Evolutionary conservation across 2,113 vertebrate genomes (phyloP), one percentile per base, ranked within the genome.

Genomic region (Poeciliopsis occidentalis): DNA sequence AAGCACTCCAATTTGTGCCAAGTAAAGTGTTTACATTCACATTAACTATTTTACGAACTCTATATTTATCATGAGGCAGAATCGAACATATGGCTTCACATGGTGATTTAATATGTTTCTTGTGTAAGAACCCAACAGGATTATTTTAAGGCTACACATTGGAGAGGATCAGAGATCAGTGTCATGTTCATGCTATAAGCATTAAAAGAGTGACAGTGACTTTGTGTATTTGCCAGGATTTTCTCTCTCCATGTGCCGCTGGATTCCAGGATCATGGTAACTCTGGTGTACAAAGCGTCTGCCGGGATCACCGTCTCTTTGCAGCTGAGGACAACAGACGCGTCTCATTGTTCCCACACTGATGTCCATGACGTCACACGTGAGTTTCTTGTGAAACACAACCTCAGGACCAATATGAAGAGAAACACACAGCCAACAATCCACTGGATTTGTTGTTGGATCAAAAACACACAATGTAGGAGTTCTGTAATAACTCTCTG

Each of bases 161-260:
- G 39, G 39, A 41, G 39, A 41, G 39, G 12, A 31, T 31, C 30
- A 31, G 4, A 41, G 2, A 41, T 41, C 39, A 41, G 12, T 41
- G 39, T 13, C 39, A 41, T 41, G 2, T 24, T 57, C 24, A 57
- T 57, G 8, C 51, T n/a, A 24, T n/a, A 31, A 7, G 0, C 5
- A 15, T 30, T 31, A 5, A 31, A 63, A 17, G 17, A 17, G 31
- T 17, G n/a, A 13, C 17, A 17, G 32, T 3, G 2, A 1, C 30
- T 31, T 7, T 69, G n/a, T 13, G 29, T 37, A 37, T 39, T 61
- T 39, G 19, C 74, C 87, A 99, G 98, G 91, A 88, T 99, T 67
- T 97, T 99, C 80, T 96, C 96, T 67, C 92, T 99, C 70, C 94
- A 96, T 67, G 82, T 96, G 5, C 92, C 92, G 0, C 78, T 95